Conservation (phyloP, 2,797 vertebrate genomes). For the Denticeps clupeoides region DNA sequence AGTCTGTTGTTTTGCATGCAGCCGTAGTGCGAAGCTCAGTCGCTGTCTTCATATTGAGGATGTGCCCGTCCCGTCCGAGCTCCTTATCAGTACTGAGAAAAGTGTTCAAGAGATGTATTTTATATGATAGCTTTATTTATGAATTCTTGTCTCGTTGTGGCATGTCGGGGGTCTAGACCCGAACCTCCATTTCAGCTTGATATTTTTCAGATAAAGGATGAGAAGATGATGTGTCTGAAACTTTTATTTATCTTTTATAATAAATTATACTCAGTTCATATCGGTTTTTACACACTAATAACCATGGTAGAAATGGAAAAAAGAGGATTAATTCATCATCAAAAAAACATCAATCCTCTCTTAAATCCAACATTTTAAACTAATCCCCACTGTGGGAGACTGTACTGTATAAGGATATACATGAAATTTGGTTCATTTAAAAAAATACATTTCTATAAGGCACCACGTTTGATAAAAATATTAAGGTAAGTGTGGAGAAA, state of each 20-base stretch:
- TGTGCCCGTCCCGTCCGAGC: slow-evolving; percentile 60
- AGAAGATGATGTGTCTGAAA: slow-evolving; percentile 33
- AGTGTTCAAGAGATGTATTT: slow-evolving; percentile 86
- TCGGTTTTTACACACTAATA: too few relatives aligned
- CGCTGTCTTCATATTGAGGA: slow-evolving; percentile 72
- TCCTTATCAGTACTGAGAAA: slow-evolving; percentile 72
- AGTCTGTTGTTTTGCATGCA: slow-evolving; percentile 40
- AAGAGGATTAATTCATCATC: too few relatives aligned
- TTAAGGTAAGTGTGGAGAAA: too few relatives aligned
- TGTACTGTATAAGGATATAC: too few relatives aligned
- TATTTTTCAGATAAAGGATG: slow-evolving; percentile 72
- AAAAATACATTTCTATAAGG: too few relatives aligned
- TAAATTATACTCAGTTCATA: too few relatives aligned
- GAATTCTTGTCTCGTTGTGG: slow-evolving; percentile 73
- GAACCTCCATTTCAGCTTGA: slow-evolving; percentile 64
- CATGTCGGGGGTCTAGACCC: slow-evolving; percentile 62
- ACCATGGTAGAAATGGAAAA: too few relatives aligned
- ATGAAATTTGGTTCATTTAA: too few relatives aligned
- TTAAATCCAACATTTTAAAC: too few relatives aligned
- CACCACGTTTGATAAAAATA: too few relatives aligned
- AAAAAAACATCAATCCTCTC: too few relatives aligned
- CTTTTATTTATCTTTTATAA: background rate
- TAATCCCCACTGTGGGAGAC: too few relatives aligned
- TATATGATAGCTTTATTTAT: slow-evolving; percentile 96
- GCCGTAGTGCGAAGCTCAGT: slow-evolving; percentile 59